phyloP scores from a whole-genome alignment of 23 tunicate genomes.

The Trididemnum clinides region DNA sequence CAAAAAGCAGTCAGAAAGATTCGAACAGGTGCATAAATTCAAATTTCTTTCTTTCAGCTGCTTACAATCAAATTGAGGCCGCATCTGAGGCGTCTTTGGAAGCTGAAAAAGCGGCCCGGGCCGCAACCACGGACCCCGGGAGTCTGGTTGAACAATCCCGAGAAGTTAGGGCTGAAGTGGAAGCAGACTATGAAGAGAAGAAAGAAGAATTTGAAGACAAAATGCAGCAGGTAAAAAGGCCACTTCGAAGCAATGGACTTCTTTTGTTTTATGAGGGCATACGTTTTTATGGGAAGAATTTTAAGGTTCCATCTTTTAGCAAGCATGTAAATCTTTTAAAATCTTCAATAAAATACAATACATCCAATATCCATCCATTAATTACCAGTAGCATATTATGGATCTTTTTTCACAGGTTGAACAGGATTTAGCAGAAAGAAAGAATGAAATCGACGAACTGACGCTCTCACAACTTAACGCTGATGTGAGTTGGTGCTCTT shows the following conservation, averaged over 20 bases:
- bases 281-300: too few relatives aligned
- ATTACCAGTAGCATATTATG: too few relatives aligned
- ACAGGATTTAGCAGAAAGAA: slow-evolving; percentile 40
- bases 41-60: slow-evolving; percentile 53
- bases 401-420: slow-evolving; percentile 50
- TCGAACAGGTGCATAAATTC: too few relatives aligned
- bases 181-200: slow-evolving; percentile 49
- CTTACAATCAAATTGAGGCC: slow-evolving; percentile 79
- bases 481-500: slow-evolving; percentile 67
- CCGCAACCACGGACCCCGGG: slow-evolving; percentile 81
- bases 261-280: too few relatives aligned
- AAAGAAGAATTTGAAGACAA: slow-evolving; percentile 67
- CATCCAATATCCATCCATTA: too few relatives aligned
- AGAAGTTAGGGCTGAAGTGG: slow-evolving; percentile 65
- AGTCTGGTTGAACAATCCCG: slow-evolving; percentile 84
- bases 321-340: too few relatives aligned
- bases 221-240: slow-evolving; percentile 37
- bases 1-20: too few relatives aligned
- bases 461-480: slow-evolving; percentile 77
- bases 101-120: slow-evolving; percentile 61
- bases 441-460: slow-evolving; percentile 60
- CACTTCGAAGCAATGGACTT: too few relatives aligned
- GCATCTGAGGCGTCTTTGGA: slow-evolving; percentile 50
- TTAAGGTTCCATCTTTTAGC: too few relatives aligned
- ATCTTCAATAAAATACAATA: not conserved